Percentiles rank a stretch among this genome's conserved stretches.
These are phyloP conservation scores for Beaufortia kweichowensis DNA, from an alignment of 2,113 vertebrate genomes.

Conservation along the genomic window DNA sequence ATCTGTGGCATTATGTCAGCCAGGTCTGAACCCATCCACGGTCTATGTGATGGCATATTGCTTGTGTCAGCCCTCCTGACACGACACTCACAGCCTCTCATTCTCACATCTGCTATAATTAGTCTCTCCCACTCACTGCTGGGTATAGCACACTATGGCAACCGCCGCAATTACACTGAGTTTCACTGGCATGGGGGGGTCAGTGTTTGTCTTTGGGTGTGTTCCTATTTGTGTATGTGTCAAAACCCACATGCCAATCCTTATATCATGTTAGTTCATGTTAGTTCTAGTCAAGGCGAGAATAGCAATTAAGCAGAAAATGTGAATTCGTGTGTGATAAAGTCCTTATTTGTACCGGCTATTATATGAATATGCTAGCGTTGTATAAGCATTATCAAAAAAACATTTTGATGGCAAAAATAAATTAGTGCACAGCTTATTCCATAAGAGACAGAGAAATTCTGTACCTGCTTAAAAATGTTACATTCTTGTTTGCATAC, in stretches of 20 bases:
- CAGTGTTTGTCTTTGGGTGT: conserved; percentile 5
- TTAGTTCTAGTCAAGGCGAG: conserved; percentile 35
- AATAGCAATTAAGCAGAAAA: conserved; percentile 47
- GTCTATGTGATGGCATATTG: conserved; percentile 36
- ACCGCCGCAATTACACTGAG: conserved; percentile 51
- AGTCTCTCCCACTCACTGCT: conserved; percentile 46
- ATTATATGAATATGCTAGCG: conserved; percentile 12
- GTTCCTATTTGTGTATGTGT: conserved; percentile 10
- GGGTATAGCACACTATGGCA: conserved; percentile 53
- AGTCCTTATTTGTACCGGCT: conserved; percentile 5
- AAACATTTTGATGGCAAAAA: too few species aligned
- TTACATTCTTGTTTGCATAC: too few species aligned
- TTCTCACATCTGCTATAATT: conserved; percentile 55
- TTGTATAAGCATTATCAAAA: too few species aligned
- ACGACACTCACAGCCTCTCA: neutral
- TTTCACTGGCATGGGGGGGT: conserved; percentile 37
- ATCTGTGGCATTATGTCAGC: neutral
- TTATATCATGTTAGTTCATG: conserved; percentile 10
- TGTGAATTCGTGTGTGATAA: too few species aligned
- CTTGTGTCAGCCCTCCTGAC: neutral
- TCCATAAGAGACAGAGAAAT: too few species aligned
- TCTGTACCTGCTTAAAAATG: too few species aligned
- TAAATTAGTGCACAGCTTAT: too few species aligned
- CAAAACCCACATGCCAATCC: conserved; percentile 25
- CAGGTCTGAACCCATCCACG: conserved; percentile 14